These are phyloP conservation scores for Cranoglanis bouderius DNA, from an alignment of 2,113 vertebrate genomes.

Conservation along the genomic window DNA sequence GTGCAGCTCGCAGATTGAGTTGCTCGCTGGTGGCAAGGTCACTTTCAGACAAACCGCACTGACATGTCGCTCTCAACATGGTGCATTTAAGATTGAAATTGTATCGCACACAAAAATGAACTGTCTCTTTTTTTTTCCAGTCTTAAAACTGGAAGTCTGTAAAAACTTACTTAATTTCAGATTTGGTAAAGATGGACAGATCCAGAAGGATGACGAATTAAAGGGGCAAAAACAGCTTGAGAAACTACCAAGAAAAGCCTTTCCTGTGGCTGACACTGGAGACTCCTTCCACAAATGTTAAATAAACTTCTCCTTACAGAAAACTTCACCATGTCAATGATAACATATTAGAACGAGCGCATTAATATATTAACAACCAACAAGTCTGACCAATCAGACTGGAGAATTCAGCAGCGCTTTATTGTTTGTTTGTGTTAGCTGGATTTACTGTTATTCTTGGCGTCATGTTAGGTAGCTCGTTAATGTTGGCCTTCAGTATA, in stretches of 20 bases:
- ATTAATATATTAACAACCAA: neutral
- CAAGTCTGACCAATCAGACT: neutral
- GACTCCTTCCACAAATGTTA: neutral
- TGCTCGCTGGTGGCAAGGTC: constrained; percentile 17
- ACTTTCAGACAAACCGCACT: constrained; percentile 18
- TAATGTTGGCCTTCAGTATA: neutral
- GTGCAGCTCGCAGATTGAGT: constrained; percentile 30
- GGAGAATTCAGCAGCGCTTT: neutral
- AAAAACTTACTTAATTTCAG: neutral
- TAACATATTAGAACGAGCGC: neutral
- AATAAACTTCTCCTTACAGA: too few species aligned
- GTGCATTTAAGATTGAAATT: constrained; percentile 1
- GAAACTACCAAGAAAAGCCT: neutral
- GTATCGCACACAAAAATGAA: neutral
- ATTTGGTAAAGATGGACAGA: neutral
- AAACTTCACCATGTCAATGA: too few species aligned
- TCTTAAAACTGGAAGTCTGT: neutral
- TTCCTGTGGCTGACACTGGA: neutral
- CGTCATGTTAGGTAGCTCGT: neutral
- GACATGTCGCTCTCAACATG: constrained; percentile 13
- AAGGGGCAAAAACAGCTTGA: neutral
- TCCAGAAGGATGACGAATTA: neutral
- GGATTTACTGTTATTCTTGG: neutral
- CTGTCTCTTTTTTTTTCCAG: neutral
- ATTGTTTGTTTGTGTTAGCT: neutral